Base-by-base conservation (phyloP, 2,797 vertebrate species). In the Hephaestus fuliginosus region DNA sequence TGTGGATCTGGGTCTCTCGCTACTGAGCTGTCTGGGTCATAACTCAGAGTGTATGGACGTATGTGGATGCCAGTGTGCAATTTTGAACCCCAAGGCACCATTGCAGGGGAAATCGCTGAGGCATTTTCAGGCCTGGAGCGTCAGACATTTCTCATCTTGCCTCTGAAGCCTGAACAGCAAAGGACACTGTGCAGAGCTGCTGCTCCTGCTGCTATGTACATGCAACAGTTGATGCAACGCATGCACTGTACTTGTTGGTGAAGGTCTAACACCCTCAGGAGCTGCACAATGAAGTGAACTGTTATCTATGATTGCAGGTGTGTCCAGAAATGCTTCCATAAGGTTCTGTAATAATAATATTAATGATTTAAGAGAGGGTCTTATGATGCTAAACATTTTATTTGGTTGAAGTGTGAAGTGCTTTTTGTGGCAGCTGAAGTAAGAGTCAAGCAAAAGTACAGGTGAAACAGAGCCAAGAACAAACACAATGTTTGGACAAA, bases 1-100 rank as follows among this genome's bases (percentile, higher is more conserved):
- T 74, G 81, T 83, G 83, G 84, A 93, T 93, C 85, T 92, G 75
- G 79, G 86, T 91, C 78, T 89, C 82, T 89, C 71, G 72, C 86
- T 76, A 43, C 77, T 74, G 75, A 76, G 70, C 67, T 78, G 88
- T 91, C 82, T 89, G 75, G 76, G 86, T 92, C 87, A 83, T 82
- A 83, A 83, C 69, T 85, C 66, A 14, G 67, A 65, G 78, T 75
- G 85, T 83, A 81, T 71, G 85, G 80, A 87, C 20, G 18, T 70
- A 70, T 67, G 65, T 80, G 73, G 80, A 86, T 12, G 84, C 82
- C 80, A 76, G 55, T 83, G 70, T 88, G 82, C 71, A 68, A 83
- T 76, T 79, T 86, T 48, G 43, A 7, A 62, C 77, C 86, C 56
- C 20, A 39, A 1, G 90, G 89, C 86, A 3, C 30, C 33, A 84